These are phyloP conservation scores for Tiaroga cobitis DNA, from an alignment of 2,797 vertebrate species.

Conservation along the genomic window DNA sequence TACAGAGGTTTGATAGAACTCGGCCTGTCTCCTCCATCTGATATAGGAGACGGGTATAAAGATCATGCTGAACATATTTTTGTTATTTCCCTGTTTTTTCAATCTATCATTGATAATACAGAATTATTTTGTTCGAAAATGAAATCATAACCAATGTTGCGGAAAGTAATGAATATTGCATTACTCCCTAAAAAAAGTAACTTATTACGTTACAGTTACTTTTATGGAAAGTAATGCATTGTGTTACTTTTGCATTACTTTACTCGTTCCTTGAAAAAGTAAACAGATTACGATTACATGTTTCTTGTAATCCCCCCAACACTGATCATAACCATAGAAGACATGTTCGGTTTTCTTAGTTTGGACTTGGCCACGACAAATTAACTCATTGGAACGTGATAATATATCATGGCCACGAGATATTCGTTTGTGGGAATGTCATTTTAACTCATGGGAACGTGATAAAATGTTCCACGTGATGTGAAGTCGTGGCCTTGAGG, in stretches of 20 bases:
- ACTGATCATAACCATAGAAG: not conserved
- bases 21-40: conserved; percentile 94
- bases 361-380: not conserved
- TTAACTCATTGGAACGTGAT: not conserved
- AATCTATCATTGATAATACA: not conserved
- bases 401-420: not conserved
- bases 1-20: conserved; percentile 91
- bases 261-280: not conserved
- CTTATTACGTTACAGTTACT: not conserved
- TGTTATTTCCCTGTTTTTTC: not conserved
- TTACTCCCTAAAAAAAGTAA: not conserved
- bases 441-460: not conserved
- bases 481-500: not conserved
- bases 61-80: not conserved
- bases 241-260: not conserved
- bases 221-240: not conserved
- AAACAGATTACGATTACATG: not conserved
- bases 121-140: not conserved
- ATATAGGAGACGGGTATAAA: not conserved
- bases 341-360: not conserved
- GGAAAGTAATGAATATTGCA: not conserved
- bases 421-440: not conserved
- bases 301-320: not conserved
- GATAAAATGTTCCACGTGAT: not conserved
- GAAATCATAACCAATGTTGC: not conserved